Conservation (phyloP, 2,797 vertebrate genomes). For the Rhinichthys osculus region DNA sequence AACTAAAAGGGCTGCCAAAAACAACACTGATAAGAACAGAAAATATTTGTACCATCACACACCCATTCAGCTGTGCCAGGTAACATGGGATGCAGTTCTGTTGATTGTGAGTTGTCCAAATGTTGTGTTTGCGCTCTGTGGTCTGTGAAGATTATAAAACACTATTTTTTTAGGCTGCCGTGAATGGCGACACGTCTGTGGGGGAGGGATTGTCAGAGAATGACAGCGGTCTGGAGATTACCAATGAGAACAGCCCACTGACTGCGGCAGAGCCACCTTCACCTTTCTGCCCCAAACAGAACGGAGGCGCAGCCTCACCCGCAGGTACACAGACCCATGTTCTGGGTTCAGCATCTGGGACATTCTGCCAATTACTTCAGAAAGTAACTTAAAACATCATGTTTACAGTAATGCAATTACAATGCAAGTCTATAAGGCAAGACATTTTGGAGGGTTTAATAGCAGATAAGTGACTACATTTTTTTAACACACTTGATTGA, state of each 20-base stretch:
- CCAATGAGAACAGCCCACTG: constrained; percentile 80
- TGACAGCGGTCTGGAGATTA: constrained; percentile 77
- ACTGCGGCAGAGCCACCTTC: constrained; percentile 78
- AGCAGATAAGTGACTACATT: background rate
- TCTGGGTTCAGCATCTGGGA: background rate
- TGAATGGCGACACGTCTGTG: constrained; percentile 71
- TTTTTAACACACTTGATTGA: background rate
- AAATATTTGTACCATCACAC: background rate
- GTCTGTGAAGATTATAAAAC: background rate
- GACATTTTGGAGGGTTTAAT: background rate
- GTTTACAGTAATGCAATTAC: background rate
- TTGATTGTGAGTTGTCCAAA: background rate
- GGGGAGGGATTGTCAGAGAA: constrained; percentile 75
- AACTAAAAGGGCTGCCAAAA: too few relatives aligned
- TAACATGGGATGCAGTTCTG: background rate
- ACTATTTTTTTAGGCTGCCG: constrained; percentile 67
- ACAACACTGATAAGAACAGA: background rate
- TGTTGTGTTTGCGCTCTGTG: background rate
- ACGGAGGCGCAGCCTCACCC: constrained; percentile 76
- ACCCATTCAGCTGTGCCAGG: background rate
- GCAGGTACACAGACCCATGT: constrained; percentile 66
- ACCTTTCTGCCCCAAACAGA: constrained; percentile 81
- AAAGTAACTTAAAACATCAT: background rate
- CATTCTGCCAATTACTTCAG: background rate
- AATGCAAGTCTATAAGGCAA: background rate